These are phyloP conservation scores for Contarinia nasturtii DNA, from an alignment of 1,140 invertebrate genomes.

Conservation along the genomic window DNA sequence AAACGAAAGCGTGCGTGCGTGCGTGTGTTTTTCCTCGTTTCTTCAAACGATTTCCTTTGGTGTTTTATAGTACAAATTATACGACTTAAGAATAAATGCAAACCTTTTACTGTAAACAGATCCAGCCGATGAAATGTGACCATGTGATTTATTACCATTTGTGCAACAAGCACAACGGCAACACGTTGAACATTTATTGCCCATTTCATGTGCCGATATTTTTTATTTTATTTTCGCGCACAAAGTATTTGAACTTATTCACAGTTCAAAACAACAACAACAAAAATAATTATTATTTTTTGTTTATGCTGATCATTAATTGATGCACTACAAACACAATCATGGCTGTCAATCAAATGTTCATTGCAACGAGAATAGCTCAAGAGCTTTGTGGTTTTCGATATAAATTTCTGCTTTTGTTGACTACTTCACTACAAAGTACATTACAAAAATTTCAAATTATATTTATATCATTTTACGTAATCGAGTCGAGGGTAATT, in stretches of 20 bases:
- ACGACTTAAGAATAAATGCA: not conserved
- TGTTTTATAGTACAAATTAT: not conserved
- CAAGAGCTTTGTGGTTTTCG: no score
- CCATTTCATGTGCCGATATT: slow-evolving; percentile 9
- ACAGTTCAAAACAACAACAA: not conserved
- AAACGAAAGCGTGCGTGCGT: no score
- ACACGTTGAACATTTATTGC: slow-evolving; percentile 24
- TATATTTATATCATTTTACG: no score
- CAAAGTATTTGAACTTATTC: not conserved
- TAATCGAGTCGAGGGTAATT: no score
- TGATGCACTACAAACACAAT: no score
- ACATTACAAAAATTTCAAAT: no score
- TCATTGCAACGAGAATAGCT: no score
- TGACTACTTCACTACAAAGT: no score
- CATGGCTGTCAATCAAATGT: no score
- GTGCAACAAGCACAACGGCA: slow-evolving; percentile 12
- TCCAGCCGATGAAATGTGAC: slow-evolving; percentile 16
- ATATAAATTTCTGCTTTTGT: no score
- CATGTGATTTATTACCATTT: slow-evolving; percentile 18
- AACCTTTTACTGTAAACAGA: slow-evolving; percentile 23
- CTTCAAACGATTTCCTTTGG: not conserved
- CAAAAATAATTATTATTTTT: not conserved
- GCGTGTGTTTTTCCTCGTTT: not conserved
- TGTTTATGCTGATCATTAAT: not conserved
- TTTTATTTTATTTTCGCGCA: not conserved